Evolutionary conservation across 2,113 vertebrate species (phyloP).

Genomic region (Passerina amoena): DNA sequence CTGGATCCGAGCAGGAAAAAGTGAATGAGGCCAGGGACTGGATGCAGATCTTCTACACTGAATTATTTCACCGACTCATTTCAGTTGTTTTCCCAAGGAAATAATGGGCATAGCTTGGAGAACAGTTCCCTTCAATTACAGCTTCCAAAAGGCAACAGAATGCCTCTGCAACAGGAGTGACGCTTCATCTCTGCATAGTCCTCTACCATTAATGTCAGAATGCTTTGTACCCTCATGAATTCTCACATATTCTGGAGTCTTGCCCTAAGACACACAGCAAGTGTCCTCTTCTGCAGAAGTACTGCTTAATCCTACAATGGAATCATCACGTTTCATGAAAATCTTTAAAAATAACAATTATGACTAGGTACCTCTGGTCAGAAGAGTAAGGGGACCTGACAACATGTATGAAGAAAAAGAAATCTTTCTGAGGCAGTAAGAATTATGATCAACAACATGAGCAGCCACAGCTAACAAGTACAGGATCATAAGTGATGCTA

Average conservation of each 20-base stretch:
- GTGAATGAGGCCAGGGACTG: neutral
- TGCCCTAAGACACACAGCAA: neutral
- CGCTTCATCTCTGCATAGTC: neutral
- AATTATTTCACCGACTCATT: neutral
- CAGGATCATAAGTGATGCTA: neutral
- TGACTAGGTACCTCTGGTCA: neutral
- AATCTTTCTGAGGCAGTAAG: neutral
- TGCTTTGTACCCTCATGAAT: fast-evolving
- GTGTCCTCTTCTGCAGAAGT: neutral
- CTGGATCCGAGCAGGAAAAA: neutral
- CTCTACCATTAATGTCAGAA: neutral
- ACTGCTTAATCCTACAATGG: fast-evolving
- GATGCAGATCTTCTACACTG: neutral
- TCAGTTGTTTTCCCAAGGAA: neutral
- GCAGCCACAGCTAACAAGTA: neutral
- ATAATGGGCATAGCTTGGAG: neutral
- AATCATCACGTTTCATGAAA: neutral
- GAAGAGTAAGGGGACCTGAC: neutral
- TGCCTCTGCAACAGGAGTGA: neutral
- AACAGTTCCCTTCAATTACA: neutral
- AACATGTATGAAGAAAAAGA: neutral
- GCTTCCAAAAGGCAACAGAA: neutral
- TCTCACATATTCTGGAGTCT: neutral
- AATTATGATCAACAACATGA: neutral
- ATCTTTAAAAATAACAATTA: neutral